A percentile compares a stretch with the other conserved stretches of the same genome.
Evolutionary conservation across 1,140 invertebrate genomes (phyloP).

Genomic region (Schlechtendalia chinensis): DNA sequence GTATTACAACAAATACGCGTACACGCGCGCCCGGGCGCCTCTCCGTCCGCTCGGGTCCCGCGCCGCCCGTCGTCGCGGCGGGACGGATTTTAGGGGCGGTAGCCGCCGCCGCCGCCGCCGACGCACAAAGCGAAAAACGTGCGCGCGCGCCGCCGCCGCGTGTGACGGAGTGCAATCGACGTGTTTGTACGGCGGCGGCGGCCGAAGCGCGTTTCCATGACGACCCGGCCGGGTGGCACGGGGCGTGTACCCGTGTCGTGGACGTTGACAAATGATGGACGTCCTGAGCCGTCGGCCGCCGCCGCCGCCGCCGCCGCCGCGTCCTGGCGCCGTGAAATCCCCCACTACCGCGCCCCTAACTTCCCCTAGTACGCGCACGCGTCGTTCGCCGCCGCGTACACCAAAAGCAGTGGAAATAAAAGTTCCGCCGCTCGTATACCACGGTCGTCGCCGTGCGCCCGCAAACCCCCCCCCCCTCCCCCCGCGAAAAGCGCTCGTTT

Average conservation of each 20-base stretch:
- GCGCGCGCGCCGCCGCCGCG: slow-evolving; percentile 1
- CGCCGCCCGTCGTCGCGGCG: background rate
- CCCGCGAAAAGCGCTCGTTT: too few relatives aligned
- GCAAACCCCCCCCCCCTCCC: too few relatives aligned
- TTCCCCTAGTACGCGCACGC: background rate
- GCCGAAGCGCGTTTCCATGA: slow-evolving; percentile 16
- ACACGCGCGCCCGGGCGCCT: too few relatives aligned
- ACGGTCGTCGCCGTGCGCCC: too few relatives aligned
- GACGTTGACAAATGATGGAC: slow-evolving; percentile 46
- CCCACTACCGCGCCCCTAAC: background rate
- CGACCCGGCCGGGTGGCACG: slow-evolving; percentile 17
- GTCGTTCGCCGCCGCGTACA: too few relatives aligned
- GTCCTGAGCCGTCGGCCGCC: slow-evolving; percentile 36
- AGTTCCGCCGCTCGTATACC: too few relatives aligned
- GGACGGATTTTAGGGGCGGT: slow-evolving; percentile 23
- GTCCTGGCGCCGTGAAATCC: slow-evolving; percentile 34
- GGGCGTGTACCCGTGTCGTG: slow-evolving; percentile 38
- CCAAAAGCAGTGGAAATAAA: too few relatives aligned
- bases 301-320: background rate
- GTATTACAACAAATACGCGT: too few relatives aligned
- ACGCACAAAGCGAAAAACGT: slow-evolving; percentile 8
- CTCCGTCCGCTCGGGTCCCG: background rate
- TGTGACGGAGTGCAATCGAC: slow-evolving; percentile 39
- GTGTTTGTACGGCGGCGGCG: slow-evolving; percentile 6
- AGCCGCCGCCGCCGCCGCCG: background rate